phyloP scores from a whole-genome alignment of 2,888 invertebrate species.

The Caenorhabditis imperialis region DNA sequence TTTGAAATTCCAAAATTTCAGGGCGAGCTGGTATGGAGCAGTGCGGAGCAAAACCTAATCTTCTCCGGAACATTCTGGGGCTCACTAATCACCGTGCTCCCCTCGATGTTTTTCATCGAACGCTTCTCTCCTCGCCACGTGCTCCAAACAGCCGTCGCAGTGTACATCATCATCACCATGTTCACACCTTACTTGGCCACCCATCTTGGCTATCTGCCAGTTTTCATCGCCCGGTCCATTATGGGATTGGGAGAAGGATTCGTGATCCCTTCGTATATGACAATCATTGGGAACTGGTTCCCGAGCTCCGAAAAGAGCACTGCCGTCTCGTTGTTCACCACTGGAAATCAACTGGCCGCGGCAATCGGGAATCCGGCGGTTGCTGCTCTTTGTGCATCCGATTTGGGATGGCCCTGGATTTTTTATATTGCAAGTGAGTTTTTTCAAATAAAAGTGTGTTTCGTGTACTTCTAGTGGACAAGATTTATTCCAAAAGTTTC shows the following conservation, averaged over 20 bases:
- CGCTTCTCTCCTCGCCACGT: conserved; percentile 42
- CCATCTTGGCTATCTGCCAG: conserved; percentile 56
- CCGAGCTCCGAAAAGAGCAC: conserved; percentile 68
- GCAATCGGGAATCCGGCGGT: conserved; percentile 66
- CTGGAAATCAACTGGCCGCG: conserved; percentile 65
- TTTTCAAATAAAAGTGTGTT: neutral
- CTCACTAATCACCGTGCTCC: conserved; percentile 63
- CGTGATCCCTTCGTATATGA: conserved; percentile 66
- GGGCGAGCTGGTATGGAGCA: conserved; percentile 67
- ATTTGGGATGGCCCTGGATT: conserved; percentile 65
- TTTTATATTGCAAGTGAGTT: conserved; percentile 66
- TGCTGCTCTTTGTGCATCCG: conserved; percentile 63
- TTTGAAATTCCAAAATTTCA: no score
- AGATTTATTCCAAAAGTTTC: neutral
- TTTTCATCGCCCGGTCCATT: conserved; percentile 62
- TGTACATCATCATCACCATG: conserved; percentile 50
- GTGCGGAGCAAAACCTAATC: conserved; percentile 65
- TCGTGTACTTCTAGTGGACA: no score
- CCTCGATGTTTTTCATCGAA: conserved; percentile 69
- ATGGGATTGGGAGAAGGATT: conserved; percentile 73
- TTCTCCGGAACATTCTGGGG: conserved; percentile 73
- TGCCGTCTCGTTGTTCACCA: conserved; percentile 66
- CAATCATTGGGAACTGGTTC: conserved; percentile 70
- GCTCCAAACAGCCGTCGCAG: conserved; percentile 40
- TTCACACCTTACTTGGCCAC: conserved; percentile 66